A percentile compares a stretch with the other conserved stretches of the same genome.
Evolutionary conservation across 2,888 invertebrate genomes (phyloP).

Genomic region (Andrena minutula): DNA sequence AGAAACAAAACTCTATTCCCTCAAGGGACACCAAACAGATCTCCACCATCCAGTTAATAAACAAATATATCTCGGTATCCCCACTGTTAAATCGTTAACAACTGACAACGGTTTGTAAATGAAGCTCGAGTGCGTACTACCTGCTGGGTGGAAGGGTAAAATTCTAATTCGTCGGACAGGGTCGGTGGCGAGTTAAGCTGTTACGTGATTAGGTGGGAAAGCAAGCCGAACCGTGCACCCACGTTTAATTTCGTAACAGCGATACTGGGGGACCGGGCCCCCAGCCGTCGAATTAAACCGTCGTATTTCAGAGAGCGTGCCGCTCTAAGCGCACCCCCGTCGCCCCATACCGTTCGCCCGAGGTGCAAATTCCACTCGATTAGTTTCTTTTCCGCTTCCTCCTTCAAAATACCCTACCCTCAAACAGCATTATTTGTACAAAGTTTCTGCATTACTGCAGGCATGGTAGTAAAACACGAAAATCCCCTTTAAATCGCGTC

Average conservation of each 20-base stretch:
- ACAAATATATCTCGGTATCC: neutral
- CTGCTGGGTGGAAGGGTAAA: constrained; percentile 33
- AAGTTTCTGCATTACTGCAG: too few relatives aligned
- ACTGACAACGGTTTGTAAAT: neutral
- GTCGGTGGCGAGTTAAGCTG: constrained; percentile 57
- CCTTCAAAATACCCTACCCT: neutral
- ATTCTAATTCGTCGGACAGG: constrained; percentile 48
- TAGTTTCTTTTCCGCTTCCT: neutral
- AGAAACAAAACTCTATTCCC: too few relatives aligned
- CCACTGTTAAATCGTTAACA: constrained; percentile 8
- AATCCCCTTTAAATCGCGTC: too few relatives aligned
- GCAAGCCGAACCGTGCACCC: constrained; percentile 72
- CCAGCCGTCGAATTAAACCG: constrained; percentile 41
- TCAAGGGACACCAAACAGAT: too few relatives aligned
- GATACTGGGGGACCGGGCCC: constrained; percentile 57
- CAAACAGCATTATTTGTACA: too few relatives aligned
- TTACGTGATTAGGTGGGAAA: constrained; percentile 76
- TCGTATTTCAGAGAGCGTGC: neutral
- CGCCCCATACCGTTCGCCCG: neutral
- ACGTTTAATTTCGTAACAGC: constrained; percentile 75
- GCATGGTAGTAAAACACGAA: too few relatives aligned
- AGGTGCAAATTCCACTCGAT: neutral
- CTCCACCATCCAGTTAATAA: neutral
- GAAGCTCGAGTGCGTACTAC: constrained; percentile 43
- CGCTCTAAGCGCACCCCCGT: constrained; percentile 19